These are phyloP conservation scores for Cryptus armator DNA, from an alignment of 2,888 invertebrate genomes.

Conservation along the genomic window DNA sequence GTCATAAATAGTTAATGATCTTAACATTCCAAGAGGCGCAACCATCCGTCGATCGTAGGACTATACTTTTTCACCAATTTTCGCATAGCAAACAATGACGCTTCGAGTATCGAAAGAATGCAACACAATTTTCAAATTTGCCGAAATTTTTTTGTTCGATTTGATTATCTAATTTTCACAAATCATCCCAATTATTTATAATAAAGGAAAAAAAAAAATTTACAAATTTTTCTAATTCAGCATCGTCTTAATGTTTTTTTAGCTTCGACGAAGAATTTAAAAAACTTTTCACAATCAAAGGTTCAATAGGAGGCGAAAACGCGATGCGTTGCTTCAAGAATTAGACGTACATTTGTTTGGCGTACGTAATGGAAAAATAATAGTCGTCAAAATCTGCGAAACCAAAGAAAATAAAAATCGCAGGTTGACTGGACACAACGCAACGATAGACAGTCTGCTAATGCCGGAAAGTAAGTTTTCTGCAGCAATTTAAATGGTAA, in stretches of 20 bases:
- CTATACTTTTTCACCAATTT: no score
- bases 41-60: background rate
- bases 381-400: background rate
- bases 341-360: background rate
- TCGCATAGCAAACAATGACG: no score
- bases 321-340: slow-evolving; percentile 34
- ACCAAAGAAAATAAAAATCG: slow-evolving; percentile 54
- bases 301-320: background rate
- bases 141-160: no score
- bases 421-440: slow-evolving; percentile 32
- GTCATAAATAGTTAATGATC: slow-evolving; percentile 6
- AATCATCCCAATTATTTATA: no score
- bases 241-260: background rate
- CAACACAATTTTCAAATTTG: no score
- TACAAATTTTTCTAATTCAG: background rate
- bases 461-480: slow-evolving; percentile 66
- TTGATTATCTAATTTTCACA: no score
- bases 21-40: background rate
- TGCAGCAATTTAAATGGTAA: background rate
- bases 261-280: slow-evolving; percentile 4
- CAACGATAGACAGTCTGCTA: slow-evolving; percentile 60
- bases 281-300: background rate
- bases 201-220: no score
- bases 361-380: slow-evolving; percentile 48
- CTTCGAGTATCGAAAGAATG: no score